phyloP scores from a whole-genome alignment of 2,888 invertebrate species.

The Hartigia nigra region DNA sequence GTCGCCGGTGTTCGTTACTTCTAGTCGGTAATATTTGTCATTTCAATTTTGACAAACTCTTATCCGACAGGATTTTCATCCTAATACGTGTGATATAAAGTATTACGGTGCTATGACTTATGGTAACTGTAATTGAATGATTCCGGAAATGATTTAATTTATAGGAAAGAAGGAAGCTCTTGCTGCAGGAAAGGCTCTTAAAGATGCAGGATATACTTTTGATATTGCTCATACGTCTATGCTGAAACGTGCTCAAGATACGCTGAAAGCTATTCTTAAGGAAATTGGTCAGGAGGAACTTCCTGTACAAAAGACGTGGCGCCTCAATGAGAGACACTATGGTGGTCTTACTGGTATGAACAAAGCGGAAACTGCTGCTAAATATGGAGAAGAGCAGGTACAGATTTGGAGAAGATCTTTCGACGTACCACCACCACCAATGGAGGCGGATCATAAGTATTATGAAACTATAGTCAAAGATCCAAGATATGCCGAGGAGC shows the following conservation, averaged over 20 bases:
- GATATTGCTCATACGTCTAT: slow-evolving; percentile 86
- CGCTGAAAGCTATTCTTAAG: slow-evolving; percentile 75
- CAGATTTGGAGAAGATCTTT: slow-evolving; percentile 89
- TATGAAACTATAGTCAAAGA: slow-evolving; percentile 82
- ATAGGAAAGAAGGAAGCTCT: slow-evolving; percentile 76
- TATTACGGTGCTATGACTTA: not conserved
- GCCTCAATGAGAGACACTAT: slow-evolving; percentile 88
- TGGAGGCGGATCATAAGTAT: slow-evolving; percentile 81
- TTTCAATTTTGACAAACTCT: not conserved
- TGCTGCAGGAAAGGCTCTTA: slow-evolving; percentile 79
- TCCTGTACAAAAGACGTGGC: slow-evolving; percentile 80
- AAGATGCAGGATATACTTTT: slow-evolving; percentile 77
- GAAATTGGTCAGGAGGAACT: slow-evolving; percentile 76
- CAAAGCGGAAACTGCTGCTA: slow-evolving; percentile 85
- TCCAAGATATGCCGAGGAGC: slow-evolving; percentile 77
- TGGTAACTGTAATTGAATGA: not conserved
- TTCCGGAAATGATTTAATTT: slow-evolving; percentile 9
- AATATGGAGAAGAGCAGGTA: slow-evolving; percentile 87
- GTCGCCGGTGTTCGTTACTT: slow-evolving; percentile 32
- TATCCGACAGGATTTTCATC: not conserved
- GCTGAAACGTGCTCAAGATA: slow-evolving; percentile 81
- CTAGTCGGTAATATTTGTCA: not conserved
- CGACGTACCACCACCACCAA: slow-evolving; percentile 84
- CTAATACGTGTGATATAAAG: not conserved
- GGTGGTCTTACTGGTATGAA: slow-evolving; percentile 88